These are phyloP conservation scores for Eutrigla gurnardus DNA, from an alignment of 2,797 vertebrate genomes.

Conservation along the genomic window DNA sequence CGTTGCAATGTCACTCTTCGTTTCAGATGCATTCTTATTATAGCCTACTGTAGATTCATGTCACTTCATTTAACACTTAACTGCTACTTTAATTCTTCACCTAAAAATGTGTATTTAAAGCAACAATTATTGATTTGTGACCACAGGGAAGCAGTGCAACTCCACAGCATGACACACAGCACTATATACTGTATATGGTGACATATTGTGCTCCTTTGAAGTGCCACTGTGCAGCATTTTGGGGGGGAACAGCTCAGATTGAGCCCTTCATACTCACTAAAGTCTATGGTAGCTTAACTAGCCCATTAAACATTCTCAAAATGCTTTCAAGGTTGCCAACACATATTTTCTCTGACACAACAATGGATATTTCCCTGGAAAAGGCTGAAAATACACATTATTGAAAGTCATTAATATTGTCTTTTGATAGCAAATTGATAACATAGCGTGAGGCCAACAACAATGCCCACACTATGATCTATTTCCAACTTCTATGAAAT, in stretches of 20 bases:
- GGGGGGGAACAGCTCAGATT: neutral
- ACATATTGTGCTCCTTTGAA: neutral
- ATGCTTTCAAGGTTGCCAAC: constrained; percentile 15
- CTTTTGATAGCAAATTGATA: neutral
- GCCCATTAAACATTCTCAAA: constrained; percentile 24
- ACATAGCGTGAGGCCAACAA: neutral
- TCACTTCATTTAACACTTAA: neutral
- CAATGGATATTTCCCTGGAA: neutral
- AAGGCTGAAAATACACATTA: neutral
- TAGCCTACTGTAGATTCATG: neutral
- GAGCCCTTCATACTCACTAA: neutral
- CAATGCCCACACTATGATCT: neutral
- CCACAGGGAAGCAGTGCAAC: constrained; percentile 11
- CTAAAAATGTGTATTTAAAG: neutral
- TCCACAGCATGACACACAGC: neutral
- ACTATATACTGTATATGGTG: neutral
- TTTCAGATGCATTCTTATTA: neutral
- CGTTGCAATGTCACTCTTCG: neutral
- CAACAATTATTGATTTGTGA: constrained; percentile 1
- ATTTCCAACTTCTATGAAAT: neutral
- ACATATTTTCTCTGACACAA: constrained; percentile 1
- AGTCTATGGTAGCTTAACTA: constrained; percentile 5
- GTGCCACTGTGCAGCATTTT: neutral
- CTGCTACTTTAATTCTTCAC: neutral
- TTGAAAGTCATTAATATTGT: neutral